Percentiles rank a stretch among this genome's conserved stretches.
phyloP scores from a whole-genome alignment of 1,140 invertebrate genomes.

The Holcopasites calliopsidis region DNA sequence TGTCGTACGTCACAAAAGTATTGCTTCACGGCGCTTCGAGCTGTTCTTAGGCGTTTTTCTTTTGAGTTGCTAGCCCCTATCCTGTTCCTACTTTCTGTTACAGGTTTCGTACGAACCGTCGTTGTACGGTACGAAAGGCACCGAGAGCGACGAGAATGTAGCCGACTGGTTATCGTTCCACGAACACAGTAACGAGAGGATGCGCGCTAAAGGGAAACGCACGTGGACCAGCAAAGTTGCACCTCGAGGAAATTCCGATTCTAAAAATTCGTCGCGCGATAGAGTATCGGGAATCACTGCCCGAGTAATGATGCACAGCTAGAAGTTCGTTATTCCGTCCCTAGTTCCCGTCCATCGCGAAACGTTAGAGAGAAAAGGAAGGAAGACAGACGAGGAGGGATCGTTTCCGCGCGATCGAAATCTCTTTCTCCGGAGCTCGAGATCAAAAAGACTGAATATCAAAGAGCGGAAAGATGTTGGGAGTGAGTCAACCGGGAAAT shows the following conservation, averaged over 20 bases:
- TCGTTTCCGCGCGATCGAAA: slow-evolving; percentile 21
- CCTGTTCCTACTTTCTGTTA: slow-evolving; percentile 77
- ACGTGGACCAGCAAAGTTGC: slow-evolving; percentile 4
- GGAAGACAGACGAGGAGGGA: neutral
- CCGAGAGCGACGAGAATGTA: slow-evolving; percentile 55
- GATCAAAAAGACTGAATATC: slow-evolving; percentile 55
- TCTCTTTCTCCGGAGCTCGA: slow-evolving; percentile 21
- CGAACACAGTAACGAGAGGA: slow-evolving; percentile 35
- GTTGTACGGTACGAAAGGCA: slow-evolving; percentile 45
- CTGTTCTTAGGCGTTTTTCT: slow-evolving; percentile 58
- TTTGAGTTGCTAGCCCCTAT: slow-evolving; percentile 75
- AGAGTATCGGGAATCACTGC: slow-evolving; percentile 25
- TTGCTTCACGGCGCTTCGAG: slow-evolving; percentile 35
- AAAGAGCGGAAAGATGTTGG: slow-evolving; percentile 72
- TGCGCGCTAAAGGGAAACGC: slow-evolving; percentile 31
- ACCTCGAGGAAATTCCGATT: neutral
- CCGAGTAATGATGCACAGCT: slow-evolving; percentile 49
- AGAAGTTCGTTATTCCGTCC: slow-evolving; percentile 14
- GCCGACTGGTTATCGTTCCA: slow-evolving; percentile 29
- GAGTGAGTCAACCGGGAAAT: slow-evolving; percentile 77
- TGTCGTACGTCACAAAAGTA: slow-evolving; percentile 45
- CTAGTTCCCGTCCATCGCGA: slow-evolving; percentile 10
- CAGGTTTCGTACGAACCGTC: slow-evolving; percentile 65
- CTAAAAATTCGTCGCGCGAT: slow-evolving; percentile 6
- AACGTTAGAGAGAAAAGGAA: neutral